These are phyloP conservation scores for Eudemis profundana DNA, from an alignment of 2,888 invertebrate species.

Conservation along the genomic window DNA sequence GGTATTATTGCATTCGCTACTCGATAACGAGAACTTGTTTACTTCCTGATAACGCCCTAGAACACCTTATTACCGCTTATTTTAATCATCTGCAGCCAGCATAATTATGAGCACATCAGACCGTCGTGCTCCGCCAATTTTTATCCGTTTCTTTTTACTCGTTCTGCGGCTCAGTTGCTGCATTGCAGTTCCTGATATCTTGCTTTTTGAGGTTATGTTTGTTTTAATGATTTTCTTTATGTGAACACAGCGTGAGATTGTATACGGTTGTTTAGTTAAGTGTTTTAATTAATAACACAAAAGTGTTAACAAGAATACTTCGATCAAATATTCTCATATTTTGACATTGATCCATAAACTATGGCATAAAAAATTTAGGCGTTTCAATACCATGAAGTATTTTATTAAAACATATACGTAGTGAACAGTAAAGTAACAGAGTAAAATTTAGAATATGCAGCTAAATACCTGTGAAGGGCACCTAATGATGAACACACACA, in stretches of 20 bases:
- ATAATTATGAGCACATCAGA: conserved; percentile 43
- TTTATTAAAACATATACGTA: too few relatives aligned
- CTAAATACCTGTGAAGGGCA: too few relatives aligned
- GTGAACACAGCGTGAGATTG: neutral
- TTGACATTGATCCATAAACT: conserved; percentile 8
- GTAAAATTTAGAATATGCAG: too few relatives aligned
- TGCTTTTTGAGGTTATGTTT: conserved; percentile 20
- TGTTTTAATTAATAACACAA: too few relatives aligned
- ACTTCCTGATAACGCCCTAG: conserved; percentile 40
- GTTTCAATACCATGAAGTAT: too few relatives aligned
- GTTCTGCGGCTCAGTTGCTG: conserved; percentile 28
- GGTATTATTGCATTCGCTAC: conserved; percentile 13
- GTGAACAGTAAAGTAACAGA: too few relatives aligned
- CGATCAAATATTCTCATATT: neutral
- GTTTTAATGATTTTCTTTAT: conserved; percentile 5
- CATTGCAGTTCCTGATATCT: conserved; percentile 29
- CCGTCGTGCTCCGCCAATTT: conserved; percentile 33
- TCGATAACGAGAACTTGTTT: conserved; percentile 26
- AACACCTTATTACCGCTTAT: conserved; percentile 37
- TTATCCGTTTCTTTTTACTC: conserved; percentile 34
- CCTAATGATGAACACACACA: too few relatives aligned
- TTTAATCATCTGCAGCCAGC: conserved; percentile 35
- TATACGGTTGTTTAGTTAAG: neutral
- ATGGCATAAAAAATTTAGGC: too few relatives aligned
- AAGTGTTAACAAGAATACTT: too few relatives aligned